Evolutionary conservation across 2,113 vertebrate genomes (phyloP), one percentile per base, ranked within the genome.

Genomic region (Tympanuchus pallidicinctus): DNA sequence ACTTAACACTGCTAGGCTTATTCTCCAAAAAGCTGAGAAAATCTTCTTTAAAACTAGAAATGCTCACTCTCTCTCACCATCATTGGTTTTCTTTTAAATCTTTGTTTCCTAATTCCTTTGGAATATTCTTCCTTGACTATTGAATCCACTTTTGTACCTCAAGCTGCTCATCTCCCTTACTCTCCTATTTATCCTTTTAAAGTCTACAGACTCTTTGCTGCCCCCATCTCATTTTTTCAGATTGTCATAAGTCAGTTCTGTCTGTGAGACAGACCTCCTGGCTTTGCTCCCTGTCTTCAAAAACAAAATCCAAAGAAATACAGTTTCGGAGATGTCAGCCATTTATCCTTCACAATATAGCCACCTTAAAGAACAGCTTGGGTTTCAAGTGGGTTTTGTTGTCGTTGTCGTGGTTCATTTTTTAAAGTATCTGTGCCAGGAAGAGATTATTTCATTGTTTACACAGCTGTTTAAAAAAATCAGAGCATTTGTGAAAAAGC

Each of bases 391-490:
- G 36, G 43, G 14, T 38, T 19, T 43, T 34, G 27, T 47, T 45
- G 61, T 8, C 38, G 15, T 7, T 63, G 36, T 7, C 45, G 27
- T 50, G 48, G 56, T 59, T 32, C 30, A 20, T 59, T 52, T 32
- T 61, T 69, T 27, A 0, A 69, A 64, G 32, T 67, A 66, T 77
- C 70, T 20, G 7, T 54, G 50, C 36, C 81, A 94, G 45, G n/a
- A 84, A 82, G 47, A 75, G 25, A 45, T 52, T 71, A 18, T 28
- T 86, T 86, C 32, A 50, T 76, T 91, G 56, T 86, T 96, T 86
- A 88, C 30, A 36, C 34, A 91, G 67, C 45, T 80, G 87, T 50
- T 93, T 76, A 19, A n/a, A 95, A 92, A 87, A 63, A 82, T 24
- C 1, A 77, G 88, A 60, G 59, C 3, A 34, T 56, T 27, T 45